Base-by-base conservation (phyloP, 2,888 invertebrate genomes). In the Tetranychus piercei region DNA sequence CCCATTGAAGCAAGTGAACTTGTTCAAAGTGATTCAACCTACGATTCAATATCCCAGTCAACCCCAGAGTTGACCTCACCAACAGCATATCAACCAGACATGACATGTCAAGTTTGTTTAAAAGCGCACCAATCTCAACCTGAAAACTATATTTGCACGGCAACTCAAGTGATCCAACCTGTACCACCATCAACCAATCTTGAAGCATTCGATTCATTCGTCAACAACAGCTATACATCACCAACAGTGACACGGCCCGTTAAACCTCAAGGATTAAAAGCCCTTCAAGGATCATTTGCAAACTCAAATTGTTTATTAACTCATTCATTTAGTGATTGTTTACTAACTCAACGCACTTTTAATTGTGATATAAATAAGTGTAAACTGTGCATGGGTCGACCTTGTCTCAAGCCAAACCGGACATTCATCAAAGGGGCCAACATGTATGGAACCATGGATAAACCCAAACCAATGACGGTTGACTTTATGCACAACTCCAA, bases 1-100 rank as follows among this genome's bases (percentile, higher is more conserved):
- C 15, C 69, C 1, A 20, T 69, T 23, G 69, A 69, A 69, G 9
- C 69, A 69, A 23, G 34, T 69, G 69, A 69, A 23, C 69, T 69
- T 11, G n/a, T 69, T n/a, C 9, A 55, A 9, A 55, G 55, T 15
- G 55, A 55, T 55, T 55, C 55, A 15, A 15, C 2, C 55, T 15
- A 8, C 55, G 55, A 55, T 55, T 55, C 55, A 55, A 2, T 15
- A 55, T 9, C 55, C 9, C 15, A 15, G 7, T 55, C 55, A 55
- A 34, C 34, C 4, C 15, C 55, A 55, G 55, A 9, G 15, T 55
- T 15, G 15, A 55, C 15, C 15, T 55, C 55, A 55, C 55, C 55
- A 55, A 0, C 55, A 15, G 2, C 55, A 55, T 34, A 34, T 34
- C 34, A 34, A 34, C 9, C 55, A 55, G 55, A 9, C 6, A 0